Conservation (phyloP, 2,888 invertebrate genomes). For the Amblyjoppa proteus region DNA sequence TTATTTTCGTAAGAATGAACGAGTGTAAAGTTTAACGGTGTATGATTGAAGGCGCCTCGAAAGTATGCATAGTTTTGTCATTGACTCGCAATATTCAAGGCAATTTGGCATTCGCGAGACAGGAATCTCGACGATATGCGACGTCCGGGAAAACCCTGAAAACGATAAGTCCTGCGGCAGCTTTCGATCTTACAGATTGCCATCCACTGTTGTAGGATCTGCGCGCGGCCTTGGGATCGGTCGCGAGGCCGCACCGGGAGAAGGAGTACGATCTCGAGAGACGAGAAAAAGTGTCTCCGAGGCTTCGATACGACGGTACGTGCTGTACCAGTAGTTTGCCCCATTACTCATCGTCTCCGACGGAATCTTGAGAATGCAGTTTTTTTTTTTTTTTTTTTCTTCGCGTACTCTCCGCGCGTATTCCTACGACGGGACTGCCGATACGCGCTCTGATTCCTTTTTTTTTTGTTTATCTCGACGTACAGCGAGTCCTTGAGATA, state of each 20-base stretch:
- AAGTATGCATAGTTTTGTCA: no score
- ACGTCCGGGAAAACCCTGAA: no score
- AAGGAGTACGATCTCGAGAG: constrained; percentile 24
- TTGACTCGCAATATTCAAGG: no score
- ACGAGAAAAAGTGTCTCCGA: constrained; percentile 38
- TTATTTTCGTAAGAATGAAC: no score
- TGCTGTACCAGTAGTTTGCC: constrained; percentile 10
- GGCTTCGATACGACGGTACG: constrained; percentile 12
- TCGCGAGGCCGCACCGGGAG: constrained; percentile 40
- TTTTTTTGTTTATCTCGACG: neutral
- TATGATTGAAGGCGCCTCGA: no score
- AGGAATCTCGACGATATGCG: no score
- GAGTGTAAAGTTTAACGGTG: no score
- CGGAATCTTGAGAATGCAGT: constrained; percentile 9
- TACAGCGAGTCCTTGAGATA: neutral
- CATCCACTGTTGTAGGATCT: neutral
- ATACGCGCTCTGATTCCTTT: constrained; percentile 5
- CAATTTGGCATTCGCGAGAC: no score
- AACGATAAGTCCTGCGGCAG: neutral
- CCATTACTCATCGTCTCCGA: constrained; percentile 55
- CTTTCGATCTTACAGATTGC: neutral
- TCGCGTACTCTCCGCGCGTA: neutral
- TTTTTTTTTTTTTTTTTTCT: neutral
- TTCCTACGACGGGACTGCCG: neutral
- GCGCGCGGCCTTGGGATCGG: constrained; percentile 29